These are phyloP conservation scores for Brachionus calyciflorus DNA, from an alignment of 1,140 invertebrate species.

Conservation along the genomic window DNA sequence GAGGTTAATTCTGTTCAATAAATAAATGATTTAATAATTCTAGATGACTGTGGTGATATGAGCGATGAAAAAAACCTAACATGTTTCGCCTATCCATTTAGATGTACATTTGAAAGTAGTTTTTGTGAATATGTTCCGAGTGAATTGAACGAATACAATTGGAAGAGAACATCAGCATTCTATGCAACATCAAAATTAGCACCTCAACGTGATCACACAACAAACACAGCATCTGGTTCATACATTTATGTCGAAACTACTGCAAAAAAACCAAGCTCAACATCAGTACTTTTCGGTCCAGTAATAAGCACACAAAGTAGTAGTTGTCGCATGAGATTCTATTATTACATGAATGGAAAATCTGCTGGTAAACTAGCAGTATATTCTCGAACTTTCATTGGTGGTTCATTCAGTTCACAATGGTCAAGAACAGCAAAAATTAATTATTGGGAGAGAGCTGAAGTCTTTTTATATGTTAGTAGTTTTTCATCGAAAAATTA, in stretches of 20 bases:
- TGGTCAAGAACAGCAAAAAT: constrained; percentile 46
- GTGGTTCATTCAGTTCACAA: constrained; percentile 50
- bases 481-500: not conserved
- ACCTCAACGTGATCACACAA: constrained; percentile 42
- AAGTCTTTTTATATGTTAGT: not conserved
- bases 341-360: constrained; percentile 57
- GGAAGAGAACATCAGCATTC: not conserved
- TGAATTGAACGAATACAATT: not conserved
- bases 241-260: constrained; percentile 50
- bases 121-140: constrained; percentile 52
- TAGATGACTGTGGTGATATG: constrained; percentile 58
- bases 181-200: not conserved
- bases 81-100: constrained; percentile 13
- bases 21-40: not conserved
- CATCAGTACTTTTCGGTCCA: constrained; percentile 1
- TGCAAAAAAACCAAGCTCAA: not conserved
- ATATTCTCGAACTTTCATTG: constrained; percentile 51
- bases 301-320: constrained; percentile 48
- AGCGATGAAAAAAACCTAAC: constrained; percentile 53
- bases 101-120: constrained; percentile 54
- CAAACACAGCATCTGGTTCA: constrained; percentile 25
- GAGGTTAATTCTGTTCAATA: not conserved
- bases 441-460: constrained; percentile 29
- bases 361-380: constrained; percentile 52
- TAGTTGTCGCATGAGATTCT: constrained; percentile 52